Evolutionary conservation across 2,113 vertebrate species (phyloP), one percentile per base, ranked within the genome.

Genomic region (Hydrochoerus hydrochaeris): DNA sequence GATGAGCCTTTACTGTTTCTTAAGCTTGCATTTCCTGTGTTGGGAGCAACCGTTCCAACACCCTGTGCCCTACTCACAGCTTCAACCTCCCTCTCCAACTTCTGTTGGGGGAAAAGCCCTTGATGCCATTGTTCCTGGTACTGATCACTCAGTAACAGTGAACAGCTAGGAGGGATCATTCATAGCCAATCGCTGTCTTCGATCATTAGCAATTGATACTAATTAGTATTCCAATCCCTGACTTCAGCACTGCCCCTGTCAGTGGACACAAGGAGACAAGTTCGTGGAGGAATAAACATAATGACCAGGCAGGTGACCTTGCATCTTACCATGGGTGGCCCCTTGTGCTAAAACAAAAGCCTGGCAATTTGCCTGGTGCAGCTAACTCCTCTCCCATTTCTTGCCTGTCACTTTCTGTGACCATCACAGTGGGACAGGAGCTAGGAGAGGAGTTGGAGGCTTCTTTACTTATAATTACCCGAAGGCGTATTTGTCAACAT

Each of bases 61-160:
- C 24, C 52, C 4, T 1, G 6, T 2, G 0, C 16, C 6, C 17
- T 3, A 5, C 28, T 75, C 67, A 32, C 0, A 2, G 17, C 0
- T 4, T 49, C n/a, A 20, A 16, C 46, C 71, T 49, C n/a, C n/a
- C n/a, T n/a, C n/a, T n/a, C n/a, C n/a, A n/a, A n/a, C n/a, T n/a
- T n/a, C n/a, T n/a, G n/a, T n/a, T n/a, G 46, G 54, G 58, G 11
- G 19, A 1, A 62, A 49, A 52, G 54, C 38, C 80, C 10, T n/a
- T 57, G 38, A 10, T n/a, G 22, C 58, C 6, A 16, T 4, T 4
- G 35, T n/a, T 24, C 17, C 85, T 38, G 82, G 14, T 38, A 6
- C 26, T 77, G 0, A 14, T 58, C 41, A 41, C 28, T 57, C 44
- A 38, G 26, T 22, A 69, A 35, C 1, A 24, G 20, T 14, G 10